These are phyloP conservation scores for Muricea muricata DNA, from an alignment of 92 coral and sea anemone species.

Conservation along the genomic window DNA sequence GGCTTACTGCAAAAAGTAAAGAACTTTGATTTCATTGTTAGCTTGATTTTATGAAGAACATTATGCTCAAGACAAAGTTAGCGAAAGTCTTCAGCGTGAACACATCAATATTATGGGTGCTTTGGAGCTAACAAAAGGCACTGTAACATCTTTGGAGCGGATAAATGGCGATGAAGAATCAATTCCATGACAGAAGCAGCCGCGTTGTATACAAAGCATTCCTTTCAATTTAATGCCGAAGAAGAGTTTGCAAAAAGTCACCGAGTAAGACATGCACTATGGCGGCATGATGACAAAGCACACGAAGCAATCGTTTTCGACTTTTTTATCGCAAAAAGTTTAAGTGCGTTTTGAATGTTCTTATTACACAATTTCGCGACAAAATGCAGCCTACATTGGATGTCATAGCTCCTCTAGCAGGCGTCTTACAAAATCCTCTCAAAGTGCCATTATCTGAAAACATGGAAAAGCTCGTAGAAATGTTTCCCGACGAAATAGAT, in stretches of 20 bases:
- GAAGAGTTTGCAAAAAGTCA: too few relatives aligned
- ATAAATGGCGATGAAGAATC: neutral
- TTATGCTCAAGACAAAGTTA: slow-evolving; percentile 3
- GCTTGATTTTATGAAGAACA: neutral
- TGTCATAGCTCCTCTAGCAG: neutral
- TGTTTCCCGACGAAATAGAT: neutral
- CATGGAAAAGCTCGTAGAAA: neutral
- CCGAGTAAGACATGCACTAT: too few relatives aligned
- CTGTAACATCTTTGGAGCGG: neutral
- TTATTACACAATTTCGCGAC: neutral
- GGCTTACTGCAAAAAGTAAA: neutral
- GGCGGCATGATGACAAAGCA: too few relatives aligned
- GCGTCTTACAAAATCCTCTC: neutral
- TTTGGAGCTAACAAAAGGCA: slow-evolving; percentile 2
- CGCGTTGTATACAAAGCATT: neutral
- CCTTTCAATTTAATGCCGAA: neutral
- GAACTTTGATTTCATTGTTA: neutral
- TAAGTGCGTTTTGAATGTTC: neutral
- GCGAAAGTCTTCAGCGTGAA: slow-evolving; percentile 9
- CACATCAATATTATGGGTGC: neutral
- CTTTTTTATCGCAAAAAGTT: neutral
- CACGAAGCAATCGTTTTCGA: too few relatives aligned
- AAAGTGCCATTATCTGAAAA: neutral
- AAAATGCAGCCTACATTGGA: slow-evolving; percentile 2
- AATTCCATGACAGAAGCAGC: neutral